Conservation (phyloP, 2,113 vertebrate species). For the Sprattus sprattus region DNA sequence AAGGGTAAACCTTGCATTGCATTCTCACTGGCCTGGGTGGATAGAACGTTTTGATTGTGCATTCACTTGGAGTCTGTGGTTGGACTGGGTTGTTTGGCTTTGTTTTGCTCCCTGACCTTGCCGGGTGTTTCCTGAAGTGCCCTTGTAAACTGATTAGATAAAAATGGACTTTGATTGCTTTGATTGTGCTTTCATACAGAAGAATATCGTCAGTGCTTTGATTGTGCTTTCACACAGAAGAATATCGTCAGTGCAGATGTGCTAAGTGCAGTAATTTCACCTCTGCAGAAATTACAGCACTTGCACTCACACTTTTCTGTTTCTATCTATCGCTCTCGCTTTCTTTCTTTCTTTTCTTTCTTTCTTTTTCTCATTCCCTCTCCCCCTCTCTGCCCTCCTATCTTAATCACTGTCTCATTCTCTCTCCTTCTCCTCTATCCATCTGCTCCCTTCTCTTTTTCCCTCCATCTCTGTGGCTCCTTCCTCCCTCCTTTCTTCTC, state of each 20-base stretch:
- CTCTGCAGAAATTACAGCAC: neutral
- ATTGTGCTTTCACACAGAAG: neutral
- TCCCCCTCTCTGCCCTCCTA: neutral
- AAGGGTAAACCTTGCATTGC: slow-evolving; percentile 48
- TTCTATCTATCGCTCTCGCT: neutral
- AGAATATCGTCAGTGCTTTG: neutral
- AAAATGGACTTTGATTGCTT: slow-evolving; percentile 2
- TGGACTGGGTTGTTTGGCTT: neutral
- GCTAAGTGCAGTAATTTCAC: neutral
- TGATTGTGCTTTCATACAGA: neutral
- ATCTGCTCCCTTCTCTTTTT: neutral
- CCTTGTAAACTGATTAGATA: neutral
- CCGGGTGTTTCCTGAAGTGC: neutral
- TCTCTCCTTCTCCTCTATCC: neutral
- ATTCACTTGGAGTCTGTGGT: neutral
- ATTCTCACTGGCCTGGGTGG: neutral
- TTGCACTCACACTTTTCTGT: neutral
- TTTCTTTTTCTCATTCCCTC: neutral
- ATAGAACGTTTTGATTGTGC: neutral
- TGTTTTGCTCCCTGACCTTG: neutral
- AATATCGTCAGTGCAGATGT: neutral
- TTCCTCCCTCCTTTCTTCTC: neutral
- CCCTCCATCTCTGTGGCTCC: neutral
- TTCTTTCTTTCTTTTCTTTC: neutral
- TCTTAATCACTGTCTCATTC: neutral